Evolutionary conservation across 2,113 vertebrate species (phyloP), one percentile per base, ranked within the genome.

Genomic region (Elephas maximus): DNA sequence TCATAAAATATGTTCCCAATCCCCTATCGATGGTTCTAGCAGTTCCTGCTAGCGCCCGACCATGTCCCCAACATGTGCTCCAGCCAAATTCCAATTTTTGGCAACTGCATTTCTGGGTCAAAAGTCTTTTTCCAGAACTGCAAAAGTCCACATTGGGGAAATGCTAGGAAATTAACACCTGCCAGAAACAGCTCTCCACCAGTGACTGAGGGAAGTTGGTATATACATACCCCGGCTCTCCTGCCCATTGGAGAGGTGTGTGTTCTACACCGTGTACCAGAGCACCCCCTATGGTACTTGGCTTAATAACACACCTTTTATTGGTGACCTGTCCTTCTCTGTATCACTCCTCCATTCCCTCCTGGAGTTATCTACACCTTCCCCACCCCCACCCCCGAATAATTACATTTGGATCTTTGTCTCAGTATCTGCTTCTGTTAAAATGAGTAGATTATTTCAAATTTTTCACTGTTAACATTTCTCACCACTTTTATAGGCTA

Each of bases 351-450:
- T 37, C 78, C 37, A 62, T 10, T 62, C 6, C 30, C 45, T 18
- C 67, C n/a, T 21, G 11, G 65, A 8, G 23, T 7, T n/a, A 12
- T 91, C 21, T 24, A 9, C 12, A 48, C 1, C 11, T 0, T 8
- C 1, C 20, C 0, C 18, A 48, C 1, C 11, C 0, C 5, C 1
- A 12, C 0, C 2, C 3, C 41, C 17, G 10, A 44, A 18, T 6
- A 60, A 28, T 57, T n/a, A 12, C 24, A 33, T 71, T 63, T 2
- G 23, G 57, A 15, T 83, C 21, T 83, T 51, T 20, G 45, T 76
- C 63, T 86, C 41, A 23, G 20, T n/a, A 74, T 62, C 45, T 45
- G 60, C 51, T 65, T 86, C 23, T 95, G 21, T 86, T 24, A 44
- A 77, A 20, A 33, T 21, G 69, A 60, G 1, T 69, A 28, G 10